A percentile compares a stretch with the other conserved stretches of the same genome.
These are phyloP conservation scores for Venustoraphidia nigricollis DNA, from an alignment of 2,888 invertebrate genomes.

Conservation along the genomic window DNA sequence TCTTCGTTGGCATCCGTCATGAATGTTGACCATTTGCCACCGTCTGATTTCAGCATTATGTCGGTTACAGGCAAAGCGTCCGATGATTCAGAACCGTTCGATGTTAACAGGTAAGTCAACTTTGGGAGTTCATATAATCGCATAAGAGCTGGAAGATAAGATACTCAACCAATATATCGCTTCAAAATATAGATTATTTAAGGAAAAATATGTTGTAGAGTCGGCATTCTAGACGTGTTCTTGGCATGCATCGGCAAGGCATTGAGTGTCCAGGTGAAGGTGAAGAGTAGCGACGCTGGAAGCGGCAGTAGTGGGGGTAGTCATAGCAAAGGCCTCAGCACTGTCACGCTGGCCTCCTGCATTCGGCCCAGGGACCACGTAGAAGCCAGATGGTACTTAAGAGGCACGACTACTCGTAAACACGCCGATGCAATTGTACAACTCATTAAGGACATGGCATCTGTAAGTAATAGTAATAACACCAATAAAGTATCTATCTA, in stretches of 20 bases:
- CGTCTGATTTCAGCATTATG: slow-evolving; percentile 60
- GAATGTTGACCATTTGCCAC: slow-evolving; percentile 53
- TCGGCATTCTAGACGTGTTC: slow-evolving; percentile 78
- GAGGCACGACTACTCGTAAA: slow-evolving; percentile 69
- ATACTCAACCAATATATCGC: no score
- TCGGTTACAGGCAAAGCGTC: slow-evolving; percentile 35
- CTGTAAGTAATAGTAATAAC: slow-evolving; percentile 49
- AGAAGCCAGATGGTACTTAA: slow-evolving; percentile 62
- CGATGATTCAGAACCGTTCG: slow-evolving; percentile 28
- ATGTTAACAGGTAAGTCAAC: slow-evolving; percentile 29
- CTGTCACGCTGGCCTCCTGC: slow-evolving; percentile 42
- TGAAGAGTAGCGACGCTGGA: slow-evolving; percentile 38
- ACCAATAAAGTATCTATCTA: no score
- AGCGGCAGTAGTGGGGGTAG: slow-evolving; percentile 23
- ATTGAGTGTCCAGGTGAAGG: slow-evolving; percentile 77
- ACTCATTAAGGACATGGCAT: slow-evolving; percentile 82
- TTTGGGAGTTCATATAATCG: no score
- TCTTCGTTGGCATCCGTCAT: slow-evolving; percentile 64
- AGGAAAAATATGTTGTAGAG: slow-evolving; percentile 26
- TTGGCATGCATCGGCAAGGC: slow-evolving; percentile 84
- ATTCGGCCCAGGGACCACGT: slow-evolving; percentile 40
- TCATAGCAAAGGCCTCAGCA: slow-evolving; percentile 31
- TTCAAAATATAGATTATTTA: no score
- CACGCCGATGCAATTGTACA: slow-evolving; percentile 78
- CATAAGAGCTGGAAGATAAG: no score